Evolutionary conservation across 2,888 invertebrate species (phyloP).

Genomic region (Eristalis tenax): DNA sequence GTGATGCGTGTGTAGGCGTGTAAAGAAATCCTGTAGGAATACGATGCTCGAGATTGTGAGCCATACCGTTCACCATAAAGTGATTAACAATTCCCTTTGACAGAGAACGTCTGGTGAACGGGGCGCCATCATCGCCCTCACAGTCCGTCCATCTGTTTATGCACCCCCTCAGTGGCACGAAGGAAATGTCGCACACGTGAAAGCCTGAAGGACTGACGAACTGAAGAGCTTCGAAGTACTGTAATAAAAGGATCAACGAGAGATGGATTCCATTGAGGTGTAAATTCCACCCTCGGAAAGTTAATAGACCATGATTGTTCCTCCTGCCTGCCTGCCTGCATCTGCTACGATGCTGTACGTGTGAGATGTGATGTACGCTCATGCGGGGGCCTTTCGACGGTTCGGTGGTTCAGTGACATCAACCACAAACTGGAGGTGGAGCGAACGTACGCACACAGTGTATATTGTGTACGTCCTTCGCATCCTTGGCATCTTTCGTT

Average conservation of each 20-base stretch:
- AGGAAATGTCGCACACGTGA: slow-evolving; percentile 4
- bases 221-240: slow-evolving; percentile 19
- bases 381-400: not conserved
- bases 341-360: not conserved
- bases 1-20: slow-evolving; percentile 33
- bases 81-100: slow-evolving; percentile 68
- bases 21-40: slow-evolving; percentile 56
- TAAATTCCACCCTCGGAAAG: slow-evolving; percentile 62
- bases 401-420: slow-evolving; percentile 50
- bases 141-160: not conserved
- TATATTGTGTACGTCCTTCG: slow-evolving; percentile 9
- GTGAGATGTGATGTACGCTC: not conserved
- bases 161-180: not conserved
- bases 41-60: slow-evolving; percentile 50
- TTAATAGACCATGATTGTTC: slow-evolving; percentile 69
- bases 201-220: not conserved
- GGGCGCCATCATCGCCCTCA: not conserved
- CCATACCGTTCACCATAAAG: slow-evolving; percentile 40
- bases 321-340: slow-evolving; percentile 17
- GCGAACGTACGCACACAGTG: slow-evolving; percentile 11
- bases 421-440: slow-evolving; percentile 47
- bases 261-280: slow-evolving; percentile 65
- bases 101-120: slow-evolving; percentile 9
- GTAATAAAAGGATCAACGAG: slow-evolving; percentile 58
- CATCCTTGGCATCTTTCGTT: not conserved